Conservation (phyloP, 1,140 invertebrate species). For the Sycophaga agraensis region DNA sequence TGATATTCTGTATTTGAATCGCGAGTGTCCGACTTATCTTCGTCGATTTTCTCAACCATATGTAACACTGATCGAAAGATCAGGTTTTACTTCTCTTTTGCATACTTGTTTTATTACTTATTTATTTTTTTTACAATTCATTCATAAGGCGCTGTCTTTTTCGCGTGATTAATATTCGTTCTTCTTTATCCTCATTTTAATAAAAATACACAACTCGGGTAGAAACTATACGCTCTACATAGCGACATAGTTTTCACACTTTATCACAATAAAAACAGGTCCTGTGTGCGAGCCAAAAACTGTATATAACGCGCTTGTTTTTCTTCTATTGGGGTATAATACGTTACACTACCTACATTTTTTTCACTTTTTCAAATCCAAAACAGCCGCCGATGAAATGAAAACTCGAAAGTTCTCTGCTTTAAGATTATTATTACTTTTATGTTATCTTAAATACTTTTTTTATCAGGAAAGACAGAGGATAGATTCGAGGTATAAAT, state of each 20-base stretch:
- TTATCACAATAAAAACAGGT: constrained; percentile 26
- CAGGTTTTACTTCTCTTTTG: not conserved
- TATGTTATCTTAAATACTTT: not conserved
- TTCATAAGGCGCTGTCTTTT: constrained; percentile 14
- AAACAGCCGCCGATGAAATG: not conserved
- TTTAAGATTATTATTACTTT: not conserved
- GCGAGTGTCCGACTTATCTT: not conserved
- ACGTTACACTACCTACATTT: too few species aligned
- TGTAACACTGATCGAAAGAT: not conserved
- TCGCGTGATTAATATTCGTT: not conserved
- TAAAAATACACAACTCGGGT: constrained; percentile 18
- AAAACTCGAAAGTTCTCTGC: not conserved
- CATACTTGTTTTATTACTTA: not conserved
- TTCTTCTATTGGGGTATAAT: too few species aligned
- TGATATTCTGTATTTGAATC: constrained; percentile 1
- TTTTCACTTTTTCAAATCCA: not conserved
- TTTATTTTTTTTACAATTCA: constrained; percentile 11
- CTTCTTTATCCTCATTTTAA: not conserved
- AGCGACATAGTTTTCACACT: constrained; percentile 1
- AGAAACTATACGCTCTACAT: not conserved
- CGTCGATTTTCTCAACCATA: not conserved
- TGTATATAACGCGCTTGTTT: not conserved
- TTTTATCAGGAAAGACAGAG: constrained; percentile 5
- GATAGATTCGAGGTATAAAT: not conserved
- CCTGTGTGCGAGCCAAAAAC: constrained; percentile 20